These are phyloP conservation scores for Callocephalon fimbriatum DNA, from an alignment of 2,113 vertebrate genomes.

Conservation along the genomic window DNA sequence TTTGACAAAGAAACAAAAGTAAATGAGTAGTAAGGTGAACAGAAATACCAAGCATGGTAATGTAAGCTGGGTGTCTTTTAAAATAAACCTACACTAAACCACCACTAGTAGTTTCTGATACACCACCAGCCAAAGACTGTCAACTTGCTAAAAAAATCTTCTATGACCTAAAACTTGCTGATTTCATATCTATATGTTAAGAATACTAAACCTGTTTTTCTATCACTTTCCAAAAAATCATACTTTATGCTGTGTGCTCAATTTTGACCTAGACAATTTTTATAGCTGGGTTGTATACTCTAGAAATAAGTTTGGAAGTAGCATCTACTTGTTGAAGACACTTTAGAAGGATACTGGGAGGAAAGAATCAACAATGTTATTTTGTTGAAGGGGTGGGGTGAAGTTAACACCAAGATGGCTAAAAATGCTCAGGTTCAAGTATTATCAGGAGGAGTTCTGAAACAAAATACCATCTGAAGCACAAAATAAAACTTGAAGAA, in stretches of 20 bases:
- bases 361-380: background rate
- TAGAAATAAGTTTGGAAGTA: background rate
- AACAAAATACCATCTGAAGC: background rate
- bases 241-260: background rate
- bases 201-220: background rate
- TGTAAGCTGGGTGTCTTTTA: background rate
- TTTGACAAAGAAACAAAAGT: background rate
- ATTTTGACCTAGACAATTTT: constrained; percentile 17
- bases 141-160: background rate
- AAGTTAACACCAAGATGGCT: background rate
- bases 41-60: background rate
- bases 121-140: background rate
- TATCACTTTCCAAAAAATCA: background rate
- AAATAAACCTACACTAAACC: background rate
- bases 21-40: background rate
- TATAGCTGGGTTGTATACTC: constrained; percentile 2
- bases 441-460: background rate
- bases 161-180: background rate
- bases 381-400: background rate
- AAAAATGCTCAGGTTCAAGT: background rate
- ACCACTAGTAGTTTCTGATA: background rate
- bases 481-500: background rate
- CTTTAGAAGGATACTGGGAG: background rate
- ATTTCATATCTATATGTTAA: background rate
- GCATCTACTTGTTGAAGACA: background rate